Conservation (phyloP, 2,113 vertebrate genomes). For the Trinectes maculatus region DNA sequence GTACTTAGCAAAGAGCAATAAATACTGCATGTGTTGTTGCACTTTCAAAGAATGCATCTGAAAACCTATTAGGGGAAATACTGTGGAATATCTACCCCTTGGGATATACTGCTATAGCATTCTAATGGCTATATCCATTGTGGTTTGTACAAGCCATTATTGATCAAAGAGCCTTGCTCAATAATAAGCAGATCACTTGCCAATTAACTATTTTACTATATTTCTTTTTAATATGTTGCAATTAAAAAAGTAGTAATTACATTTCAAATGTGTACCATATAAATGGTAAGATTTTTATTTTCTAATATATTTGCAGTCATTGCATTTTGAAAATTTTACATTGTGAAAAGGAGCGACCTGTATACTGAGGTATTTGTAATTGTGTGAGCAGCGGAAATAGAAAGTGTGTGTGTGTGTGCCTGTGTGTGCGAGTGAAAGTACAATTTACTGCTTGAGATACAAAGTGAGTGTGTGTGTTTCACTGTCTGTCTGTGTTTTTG, state of each 20-base stretch:
- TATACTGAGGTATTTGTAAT: slow-evolving; percentile 5
- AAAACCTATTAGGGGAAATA: slow-evolving; percentile 76
- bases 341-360: background rate
- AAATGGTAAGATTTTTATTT: background rate
- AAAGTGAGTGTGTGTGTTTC: background rate
- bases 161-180: slow-evolving; percentile 71
- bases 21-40: slow-evolving; percentile 75
- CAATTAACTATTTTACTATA: slow-evolving; percentile 53
- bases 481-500: slow-evolving; percentile 26
- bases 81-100: slow-evolving; percentile 64
- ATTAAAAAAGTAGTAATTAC: slow-evolving; percentile 11
- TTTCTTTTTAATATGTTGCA: slow-evolving; percentile 39
- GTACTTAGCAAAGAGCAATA: slow-evolving; percentile 57
- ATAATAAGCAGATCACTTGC: slow-evolving; percentile 57
- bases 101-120: slow-evolving; percentile 67
- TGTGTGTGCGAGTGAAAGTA: background rate
- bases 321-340: background rate
- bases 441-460: slow-evolving; percentile 7
- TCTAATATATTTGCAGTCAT: background rate
- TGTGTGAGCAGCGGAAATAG: background rate
- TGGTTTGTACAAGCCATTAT: slow-evolving; percentile 73
- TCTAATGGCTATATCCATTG: slow-evolving; percentile 75
- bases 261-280: background rate
- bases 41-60: slow-evolving; percentile 74
- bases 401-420: background rate